phyloP scores from a whole-genome alignment of 2,797 vertebrate species.

The Prunella strophiata region DNA sequence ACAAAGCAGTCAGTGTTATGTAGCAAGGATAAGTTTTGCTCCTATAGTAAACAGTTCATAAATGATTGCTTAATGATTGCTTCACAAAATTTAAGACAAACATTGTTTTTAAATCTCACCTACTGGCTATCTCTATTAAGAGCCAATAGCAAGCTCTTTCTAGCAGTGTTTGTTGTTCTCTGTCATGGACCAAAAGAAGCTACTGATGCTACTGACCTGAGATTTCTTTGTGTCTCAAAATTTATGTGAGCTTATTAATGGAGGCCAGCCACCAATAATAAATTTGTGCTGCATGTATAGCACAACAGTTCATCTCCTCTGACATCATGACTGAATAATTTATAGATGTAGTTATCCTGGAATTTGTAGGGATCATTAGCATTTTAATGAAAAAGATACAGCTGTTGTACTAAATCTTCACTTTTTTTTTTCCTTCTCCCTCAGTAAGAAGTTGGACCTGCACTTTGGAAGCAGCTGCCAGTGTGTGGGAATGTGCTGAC shows the following conservation, averaged over 20 bases:
- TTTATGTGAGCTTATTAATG: constrained; percentile 51
- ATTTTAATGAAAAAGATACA: constrained; percentile 77
- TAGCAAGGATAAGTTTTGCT: background rate
- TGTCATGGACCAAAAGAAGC: background rate
- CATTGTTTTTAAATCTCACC: background rate
- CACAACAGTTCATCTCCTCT: constrained; percentile 52
- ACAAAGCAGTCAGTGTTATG: accelerated
- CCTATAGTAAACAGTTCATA: background rate
- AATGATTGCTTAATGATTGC: background rate
- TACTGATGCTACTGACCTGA: background rate
- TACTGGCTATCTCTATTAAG: background rate
- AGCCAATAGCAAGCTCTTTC: background rate
- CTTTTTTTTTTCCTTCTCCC: background rate
- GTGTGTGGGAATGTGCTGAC: constrained; percentile 74
- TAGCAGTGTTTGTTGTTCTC: background rate
- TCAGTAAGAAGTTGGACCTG: constrained; percentile 47
- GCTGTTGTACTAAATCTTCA: constrained; percentile 73
- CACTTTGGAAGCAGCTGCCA: constrained; percentile 37
- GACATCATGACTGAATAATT: constrained; percentile 69
- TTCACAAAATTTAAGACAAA: background rate
- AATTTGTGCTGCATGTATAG: constrained; percentile 21
- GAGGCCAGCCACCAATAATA: constrained; percentile 24
- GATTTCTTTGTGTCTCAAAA: background rate
- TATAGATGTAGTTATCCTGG: constrained; percentile 67
- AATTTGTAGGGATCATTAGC: constrained; percentile 74